Percentiles rank a stretch among this genome's conserved stretches.
Conservation (phyloP, 2,888 invertebrate species). For the Odontocolon sp. region DNA sequence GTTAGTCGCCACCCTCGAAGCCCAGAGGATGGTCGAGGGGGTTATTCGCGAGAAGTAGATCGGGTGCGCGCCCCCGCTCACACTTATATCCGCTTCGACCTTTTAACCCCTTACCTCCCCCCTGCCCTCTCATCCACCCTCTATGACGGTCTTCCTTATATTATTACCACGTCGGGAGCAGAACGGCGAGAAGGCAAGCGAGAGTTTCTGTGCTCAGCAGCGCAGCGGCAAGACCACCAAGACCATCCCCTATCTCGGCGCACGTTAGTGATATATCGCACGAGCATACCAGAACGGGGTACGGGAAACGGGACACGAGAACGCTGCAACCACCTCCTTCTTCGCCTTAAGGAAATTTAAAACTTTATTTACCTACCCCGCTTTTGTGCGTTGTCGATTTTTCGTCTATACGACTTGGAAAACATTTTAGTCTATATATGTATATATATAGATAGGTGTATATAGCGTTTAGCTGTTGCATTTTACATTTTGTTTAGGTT, state of each 20-base stretch:
- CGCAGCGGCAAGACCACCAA: neutral
- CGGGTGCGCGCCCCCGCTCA: too few relatives aligned
- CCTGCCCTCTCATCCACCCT: neutral
- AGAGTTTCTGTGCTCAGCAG: slow-evolving; percentile 33
- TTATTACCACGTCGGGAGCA: slow-evolving; percentile 54
- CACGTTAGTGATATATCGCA: slow-evolving; percentile 43
- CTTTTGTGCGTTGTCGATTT: neutral
- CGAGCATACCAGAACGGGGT: neutral
- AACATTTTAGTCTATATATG: too few relatives aligned
- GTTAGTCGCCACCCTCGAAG: slow-evolving; percentile 1
- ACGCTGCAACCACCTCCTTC: neutral
- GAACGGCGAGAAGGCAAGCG: too few relatives aligned
- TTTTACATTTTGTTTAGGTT: neutral
- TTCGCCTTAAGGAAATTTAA: slow-evolving; percentile 73
- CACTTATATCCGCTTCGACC: slow-evolving; percentile 9
- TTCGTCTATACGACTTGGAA: too few relatives aligned
- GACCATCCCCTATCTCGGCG: slow-evolving; percentile 34
- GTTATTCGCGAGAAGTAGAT: slow-evolving; percentile 34
- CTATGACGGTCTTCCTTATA: slow-evolving; percentile 39
- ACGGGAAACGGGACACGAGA: neutral
- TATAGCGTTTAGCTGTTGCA: neutral
- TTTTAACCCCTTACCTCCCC: neutral
- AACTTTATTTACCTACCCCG: slow-evolving; percentile 75
- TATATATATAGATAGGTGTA: too few relatives aligned
- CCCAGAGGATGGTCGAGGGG: slow-evolving; percentile 11